phyloP scores from a whole-genome alignment of 2,888 invertebrate genomes.

The Pemphredon lugubris region DNA sequence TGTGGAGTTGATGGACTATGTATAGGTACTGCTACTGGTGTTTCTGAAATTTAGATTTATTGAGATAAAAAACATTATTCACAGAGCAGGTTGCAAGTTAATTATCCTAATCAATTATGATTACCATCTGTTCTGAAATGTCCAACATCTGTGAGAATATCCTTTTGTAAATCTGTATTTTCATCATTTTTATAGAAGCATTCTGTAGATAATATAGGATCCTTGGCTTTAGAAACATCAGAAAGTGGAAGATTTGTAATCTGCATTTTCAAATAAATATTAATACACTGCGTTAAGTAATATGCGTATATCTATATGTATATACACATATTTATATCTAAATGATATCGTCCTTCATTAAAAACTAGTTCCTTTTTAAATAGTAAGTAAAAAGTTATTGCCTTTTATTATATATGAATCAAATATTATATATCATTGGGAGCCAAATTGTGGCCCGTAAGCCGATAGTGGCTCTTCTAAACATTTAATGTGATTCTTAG shows the following conservation, averaged over 20 bases:
- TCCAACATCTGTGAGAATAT: conserved; percentile 57
- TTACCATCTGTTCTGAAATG: conserved; percentile 70
- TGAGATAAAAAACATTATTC: not conserved
- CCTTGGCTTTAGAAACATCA: conserved; percentile 26
- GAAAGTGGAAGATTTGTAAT: conserved; percentile 20
- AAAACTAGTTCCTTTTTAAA: no score
- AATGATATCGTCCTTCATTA: no score
- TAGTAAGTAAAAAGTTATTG: not conserved
- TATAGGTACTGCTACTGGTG: conserved; percentile 62
- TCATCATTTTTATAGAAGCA: conserved; percentile 29
- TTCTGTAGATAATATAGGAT: conserved; percentile 12
- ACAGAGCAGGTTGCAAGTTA: not conserved
- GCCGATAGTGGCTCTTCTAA: no score
- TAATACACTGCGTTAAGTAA: no score
- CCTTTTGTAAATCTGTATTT: conserved; percentile 25
- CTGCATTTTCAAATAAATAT: conserved; percentile 23
- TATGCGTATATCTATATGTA: not conserved
- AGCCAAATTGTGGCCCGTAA: no score
- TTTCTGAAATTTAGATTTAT: conserved; percentile 38
- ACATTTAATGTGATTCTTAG: no score
- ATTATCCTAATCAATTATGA: not conserved
- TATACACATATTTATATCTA: not conserved
- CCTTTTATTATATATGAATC: not conserved
- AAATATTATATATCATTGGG: no score
- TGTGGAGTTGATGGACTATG: conserved; percentile 74